phyloP scores from a whole-genome alignment of 1,140 invertebrate species.

The Daktulosphaira vitifoliae region DNA sequence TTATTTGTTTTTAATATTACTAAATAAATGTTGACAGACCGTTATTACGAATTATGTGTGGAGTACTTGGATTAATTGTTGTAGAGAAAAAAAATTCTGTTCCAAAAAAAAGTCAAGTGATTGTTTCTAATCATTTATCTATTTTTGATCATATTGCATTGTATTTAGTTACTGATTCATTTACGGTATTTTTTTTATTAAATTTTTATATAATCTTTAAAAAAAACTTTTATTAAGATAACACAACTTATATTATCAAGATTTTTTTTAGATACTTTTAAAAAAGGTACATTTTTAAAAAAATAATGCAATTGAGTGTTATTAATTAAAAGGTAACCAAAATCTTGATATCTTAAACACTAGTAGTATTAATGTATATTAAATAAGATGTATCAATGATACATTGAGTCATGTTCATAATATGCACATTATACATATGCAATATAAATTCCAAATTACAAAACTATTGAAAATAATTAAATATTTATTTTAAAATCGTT shows the following conservation, averaged over 20 bases:
- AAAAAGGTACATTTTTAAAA: not conserved
- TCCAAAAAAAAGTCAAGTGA: slow-evolving; percentile 38
- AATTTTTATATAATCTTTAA: too few species aligned
- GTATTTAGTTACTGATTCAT: slow-evolving; percentile 46
- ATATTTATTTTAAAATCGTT: too few species aligned
- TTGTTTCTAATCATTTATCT: slow-evolving; percentile 50
- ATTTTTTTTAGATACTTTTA: not conserved
- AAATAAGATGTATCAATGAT: too few species aligned
- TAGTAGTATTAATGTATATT: too few species aligned
- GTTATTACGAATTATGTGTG: not conserved
- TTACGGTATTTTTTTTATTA: slow-evolving; percentile 42
- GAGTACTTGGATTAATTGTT: slow-evolving; percentile 16
- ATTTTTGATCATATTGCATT: slow-evolving; percentile 49
- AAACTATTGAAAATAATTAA: too few species aligned
- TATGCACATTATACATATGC: too few species aligned
- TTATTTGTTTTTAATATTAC: too few species aligned
- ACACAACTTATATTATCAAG: not conserved
- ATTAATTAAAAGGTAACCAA: not conserved
- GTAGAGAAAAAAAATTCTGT: slow-evolving; percentile 18
- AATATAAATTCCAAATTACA: too few species aligned
- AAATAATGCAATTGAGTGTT: not conserved
- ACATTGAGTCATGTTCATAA: too few species aligned
- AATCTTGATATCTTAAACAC: too few species aligned
- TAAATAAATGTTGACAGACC: not conserved
- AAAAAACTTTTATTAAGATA: too few species aligned